Percentiles rank a stretch among this genome's conserved stretches.
Conservation (phyloP, 2,888 invertebrate genomes). For the Agriopis marginaria region DNA sequence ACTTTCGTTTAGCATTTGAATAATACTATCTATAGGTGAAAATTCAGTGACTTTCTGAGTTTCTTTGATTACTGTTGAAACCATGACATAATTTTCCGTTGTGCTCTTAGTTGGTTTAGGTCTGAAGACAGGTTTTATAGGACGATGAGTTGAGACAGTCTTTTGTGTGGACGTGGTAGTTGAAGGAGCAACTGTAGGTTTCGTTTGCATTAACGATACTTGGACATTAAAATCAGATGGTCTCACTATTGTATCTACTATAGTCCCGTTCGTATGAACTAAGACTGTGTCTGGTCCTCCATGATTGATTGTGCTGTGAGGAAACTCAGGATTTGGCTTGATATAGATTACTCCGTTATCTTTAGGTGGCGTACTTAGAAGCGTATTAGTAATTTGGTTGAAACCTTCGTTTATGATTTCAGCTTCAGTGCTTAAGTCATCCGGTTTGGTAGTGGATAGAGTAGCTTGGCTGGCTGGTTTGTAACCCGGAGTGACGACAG, state of each 20-base stretch:
- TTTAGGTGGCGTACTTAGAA: constrained; percentile 78
- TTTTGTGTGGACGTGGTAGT: constrained; percentile 67
- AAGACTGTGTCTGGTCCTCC: constrained; percentile 88
- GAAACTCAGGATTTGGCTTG: constrained; percentile 74
- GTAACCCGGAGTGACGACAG: constrained; percentile 80
- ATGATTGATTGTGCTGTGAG: constrained; percentile 87
- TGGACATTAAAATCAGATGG: constrained; percentile 83
- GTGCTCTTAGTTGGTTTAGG: constrained; percentile 76
- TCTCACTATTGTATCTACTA: constrained; percentile 81
- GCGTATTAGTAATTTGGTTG: constrained; percentile 84
- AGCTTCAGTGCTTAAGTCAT: constrained; percentile 70
- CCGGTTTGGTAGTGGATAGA: constrained; percentile 59
- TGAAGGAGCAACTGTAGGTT: constrained; percentile 70
- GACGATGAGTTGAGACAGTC: constrained; percentile 75
- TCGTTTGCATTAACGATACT: constrained; percentile 81
- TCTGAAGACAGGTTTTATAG: constrained; percentile 84
- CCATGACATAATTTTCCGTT: constrained; percentile 84
- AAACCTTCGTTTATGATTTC: constrained; percentile 86
- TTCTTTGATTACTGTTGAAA: constrained; percentile 86
- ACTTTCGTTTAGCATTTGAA: constrained; percentile 87
- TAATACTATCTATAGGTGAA: constrained; percentile 85
- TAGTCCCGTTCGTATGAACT: constrained; percentile 85
- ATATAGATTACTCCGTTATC: constrained; percentile 70
- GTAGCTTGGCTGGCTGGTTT: constrained; percentile 61
- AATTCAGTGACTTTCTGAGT: constrained; percentile 73